Evolutionary conservation across 2,797 vertebrate species (phyloP).

Genomic region (Coreius guichenoti): DNA sequence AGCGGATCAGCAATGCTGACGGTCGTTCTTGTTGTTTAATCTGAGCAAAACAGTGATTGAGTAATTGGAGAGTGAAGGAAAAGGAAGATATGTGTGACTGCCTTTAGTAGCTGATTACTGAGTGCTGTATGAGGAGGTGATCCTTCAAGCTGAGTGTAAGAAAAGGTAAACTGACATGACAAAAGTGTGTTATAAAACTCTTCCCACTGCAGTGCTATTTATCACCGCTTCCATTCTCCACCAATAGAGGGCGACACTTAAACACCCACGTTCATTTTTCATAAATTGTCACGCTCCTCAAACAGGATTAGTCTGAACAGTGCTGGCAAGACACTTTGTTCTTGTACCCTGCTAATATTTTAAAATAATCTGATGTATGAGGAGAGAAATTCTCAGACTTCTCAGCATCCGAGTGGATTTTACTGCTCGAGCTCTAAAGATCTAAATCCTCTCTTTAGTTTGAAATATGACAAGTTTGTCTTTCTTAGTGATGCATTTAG

Average conservation of each 20-base stretch:
- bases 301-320: slow-evolving; percentile 35
- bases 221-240: slow-evolving; percentile 27
- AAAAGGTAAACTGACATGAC: not conserved
- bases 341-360: slow-evolving; percentile 19
- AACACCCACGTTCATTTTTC: slow-evolving; percentile 18
- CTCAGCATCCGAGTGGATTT: not conserved
- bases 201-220: slow-evolving; percentile 6
- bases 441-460: slow-evolving; percentile 24
- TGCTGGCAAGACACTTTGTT: slow-evolving; percentile 35
- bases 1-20: slow-evolving; percentile 10
- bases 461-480: slow-evolving; percentile 21
- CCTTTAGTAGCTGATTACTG: not conserved
- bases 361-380: slow-evolving; percentile 8
- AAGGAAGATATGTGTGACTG: not conserved
- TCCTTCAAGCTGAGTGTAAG: not conserved
- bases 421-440: not conserved
- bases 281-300: slow-evolving; percentile 37
- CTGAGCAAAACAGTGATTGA: slow-evolving; percentile 5
- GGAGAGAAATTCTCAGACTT: slow-evolving; percentile 11
- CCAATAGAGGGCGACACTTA: slow-evolving; percentile 68
- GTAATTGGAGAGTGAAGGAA: not conserved
- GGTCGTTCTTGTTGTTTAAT: not conserved
- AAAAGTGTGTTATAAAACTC: not conserved
- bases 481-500: slow-evolving; percentile 10
- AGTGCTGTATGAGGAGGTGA: not conserved